These are phyloP conservation scores for Syngnathoides biaculeatus DNA, from an alignment of 2,113 vertebrate genomes.

Conservation along the genomic window DNA sequence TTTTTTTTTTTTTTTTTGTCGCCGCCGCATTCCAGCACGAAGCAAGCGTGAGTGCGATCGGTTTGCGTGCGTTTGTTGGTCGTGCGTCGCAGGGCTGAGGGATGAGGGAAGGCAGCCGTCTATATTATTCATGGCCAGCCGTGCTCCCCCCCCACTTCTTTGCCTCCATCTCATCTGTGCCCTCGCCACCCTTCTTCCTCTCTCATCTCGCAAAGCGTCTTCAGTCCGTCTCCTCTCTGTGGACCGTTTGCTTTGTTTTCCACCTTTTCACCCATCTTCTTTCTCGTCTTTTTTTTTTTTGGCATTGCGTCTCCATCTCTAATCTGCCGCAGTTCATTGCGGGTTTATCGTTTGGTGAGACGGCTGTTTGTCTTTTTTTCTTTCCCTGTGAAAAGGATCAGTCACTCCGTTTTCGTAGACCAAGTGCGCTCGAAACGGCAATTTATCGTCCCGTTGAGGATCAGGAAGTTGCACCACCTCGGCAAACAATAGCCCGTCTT, in stretches of 20 bases:
- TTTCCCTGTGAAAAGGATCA: constrained; percentile 1
- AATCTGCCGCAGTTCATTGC: constrained; percentile 8
- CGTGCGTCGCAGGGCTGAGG: constrained; percentile 18
- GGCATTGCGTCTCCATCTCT: constrained; percentile 5
- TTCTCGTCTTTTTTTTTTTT: not conserved
- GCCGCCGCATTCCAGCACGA: not conserved
- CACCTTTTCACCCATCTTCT: not conserved
- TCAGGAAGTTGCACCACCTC: too few species aligned
- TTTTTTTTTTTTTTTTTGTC: not conserved
- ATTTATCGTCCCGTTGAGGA: too few species aligned
- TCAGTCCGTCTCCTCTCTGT: not conserved
- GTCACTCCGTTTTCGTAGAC: not conserved
- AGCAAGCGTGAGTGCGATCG: not conserved
- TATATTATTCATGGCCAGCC: constrained; percentile 45
- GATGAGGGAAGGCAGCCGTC: constrained; percentile 26
- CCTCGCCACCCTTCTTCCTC: constrained; percentile 1
- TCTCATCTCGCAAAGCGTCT: constrained; percentile 12
- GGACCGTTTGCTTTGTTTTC: constrained; percentile 22
- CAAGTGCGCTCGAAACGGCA: not conserved
- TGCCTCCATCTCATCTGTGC: constrained; percentile 15
- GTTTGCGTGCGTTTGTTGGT: not conserved
- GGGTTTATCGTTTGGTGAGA: constrained; percentile 11
- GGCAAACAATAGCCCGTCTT: too few species aligned
- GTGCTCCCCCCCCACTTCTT: constrained; percentile 19
- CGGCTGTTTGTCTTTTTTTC: constrained; percentile 10